Base-by-base conservation (phyloP, 2,888 invertebrate genomes). In the Drosophila macrospina region DNA sequence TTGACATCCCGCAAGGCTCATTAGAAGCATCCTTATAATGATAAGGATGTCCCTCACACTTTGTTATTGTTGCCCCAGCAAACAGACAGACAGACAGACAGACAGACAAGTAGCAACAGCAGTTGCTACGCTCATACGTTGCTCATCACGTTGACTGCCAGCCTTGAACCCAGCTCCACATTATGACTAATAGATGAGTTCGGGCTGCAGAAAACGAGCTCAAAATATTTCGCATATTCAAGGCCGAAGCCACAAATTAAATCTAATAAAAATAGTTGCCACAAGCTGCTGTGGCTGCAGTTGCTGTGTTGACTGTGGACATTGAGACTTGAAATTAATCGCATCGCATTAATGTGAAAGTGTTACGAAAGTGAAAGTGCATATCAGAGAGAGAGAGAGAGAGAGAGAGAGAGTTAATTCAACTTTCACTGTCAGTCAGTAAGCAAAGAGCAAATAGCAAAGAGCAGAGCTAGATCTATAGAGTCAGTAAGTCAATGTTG, bases 1-100 rank as follows among this genome's bases (percentile, higher is more conserved):
- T 70, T 79, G 79, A 83, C 79, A 81, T 64, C 48, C 71, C 80
- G 70, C 77, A 64, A 67, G 72, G 69, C 84, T 82, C 81, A 82
- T 82, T 84, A 84, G 77, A 61, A 64, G 52, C 74, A 80, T 60
- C 61, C 75, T 47, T 32, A 60, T 41, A 60, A 54, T 62, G 61
- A 63, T 32, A 36, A 44, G 24, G 55, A 47, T 55, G 56, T 26
- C 28, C 13, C 32, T n/a, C 15, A 44, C 44, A 50, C 55, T 34
- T 28, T n/a, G n/a, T n/a, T n/a, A n/a, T n/a, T n/a, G n/a, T 37
- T 15, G 28, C 6, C 47, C 39, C 30, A 51, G 42, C 13, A 50
- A 4, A n/a, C n/a, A 32, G 20, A 15, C 5, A n/a, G 1, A 10
- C 4, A 54, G 20, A 37, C 10, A 28, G 28, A 13, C 50, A 50